Evolutionary conservation across 2,888 invertebrate genomes (phyloP).

Genomic region (Drosophila sordidula): DNA sequence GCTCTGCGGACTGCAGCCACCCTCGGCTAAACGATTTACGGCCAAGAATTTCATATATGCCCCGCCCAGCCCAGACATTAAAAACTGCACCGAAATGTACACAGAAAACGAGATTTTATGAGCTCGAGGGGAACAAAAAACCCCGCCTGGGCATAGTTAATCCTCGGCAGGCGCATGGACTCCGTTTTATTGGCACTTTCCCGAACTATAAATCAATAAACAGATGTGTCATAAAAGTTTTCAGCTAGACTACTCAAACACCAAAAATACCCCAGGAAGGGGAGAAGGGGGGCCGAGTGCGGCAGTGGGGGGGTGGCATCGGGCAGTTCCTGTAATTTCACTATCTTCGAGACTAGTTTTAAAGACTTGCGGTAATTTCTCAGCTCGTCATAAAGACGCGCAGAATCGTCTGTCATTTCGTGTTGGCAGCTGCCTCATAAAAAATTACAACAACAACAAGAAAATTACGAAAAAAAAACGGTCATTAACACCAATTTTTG

Average conservation of each 20-base stretch:
- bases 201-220: conserved; percentile 81
- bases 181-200: conserved; percentile 78
- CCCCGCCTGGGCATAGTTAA: conserved; percentile 27
- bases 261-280: conserved; percentile 16
- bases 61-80: conserved; percentile 52
- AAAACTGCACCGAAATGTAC: conserved; percentile 66
- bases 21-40: conserved; percentile 75
- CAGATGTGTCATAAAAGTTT: conserved; percentile 75
- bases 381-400: conserved; percentile 34
- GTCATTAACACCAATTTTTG: conserved; percentile 55
- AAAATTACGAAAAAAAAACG: conserved; percentile 11
- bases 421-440: conserved; percentile 50
- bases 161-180: conserved; percentile 48
- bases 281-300: not conserved
- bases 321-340: conserved; percentile 17
- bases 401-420: conserved; percentile 36
- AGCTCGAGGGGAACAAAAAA: conserved; percentile 17
- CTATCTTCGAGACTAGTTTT: conserved; percentile 4
- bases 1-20: conserved; percentile 16
- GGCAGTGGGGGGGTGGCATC: not conserved
- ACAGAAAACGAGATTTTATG: conserved; percentile 67
- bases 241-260: conserved; percentile 41
- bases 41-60: conserved; percentile 19
- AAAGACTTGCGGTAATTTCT: conserved; percentile 38
- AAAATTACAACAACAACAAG: not conserved